Percentiles rank a stretch among this genome's conserved stretches.
phyloP scores from a whole-genome alignment of 2,113 vertebrate species.

The Ophthalmolycus amberensis region DNA sequence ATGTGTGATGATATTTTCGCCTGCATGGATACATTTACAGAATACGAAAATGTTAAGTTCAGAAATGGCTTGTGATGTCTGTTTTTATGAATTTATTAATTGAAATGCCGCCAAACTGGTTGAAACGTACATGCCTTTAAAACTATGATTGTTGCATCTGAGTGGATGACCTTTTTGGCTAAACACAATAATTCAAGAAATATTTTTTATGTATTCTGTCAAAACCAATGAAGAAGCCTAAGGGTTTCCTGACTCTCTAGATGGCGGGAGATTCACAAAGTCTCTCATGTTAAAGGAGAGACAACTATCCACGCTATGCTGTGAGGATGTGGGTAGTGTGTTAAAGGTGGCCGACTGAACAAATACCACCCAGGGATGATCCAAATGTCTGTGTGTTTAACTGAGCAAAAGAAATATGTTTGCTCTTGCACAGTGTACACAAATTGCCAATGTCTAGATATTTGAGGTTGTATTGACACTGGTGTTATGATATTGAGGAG shows the following conservation, averaged over 20 bases:
- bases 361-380: not conserved
- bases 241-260: not conserved
- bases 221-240: not conserved
- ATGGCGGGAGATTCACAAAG: not conserved
- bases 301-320: constrained; percentile 25
- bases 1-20: not conserved
- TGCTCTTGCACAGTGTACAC: constrained; percentile 5
- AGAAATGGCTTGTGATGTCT: not conserved
- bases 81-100: not conserved
- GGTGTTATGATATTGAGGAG: not conserved
- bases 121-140: not conserved
- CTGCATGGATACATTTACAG: not conserved
- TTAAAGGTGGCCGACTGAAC: not conserved
- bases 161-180: not conserved
- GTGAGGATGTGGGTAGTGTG: not conserved
- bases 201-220: not conserved
- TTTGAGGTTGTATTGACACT: constrained; percentile 5
- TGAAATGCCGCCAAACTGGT: not conserved
- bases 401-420: constrained; percentile 5
- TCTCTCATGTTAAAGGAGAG: constrained; percentile 23
- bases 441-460: not conserved
- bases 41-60: not conserved
- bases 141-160: not conserved
- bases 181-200: not conserved
- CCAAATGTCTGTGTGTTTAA: not conserved